phyloP scores from a whole-genome alignment of 2,113 vertebrate genomes.

The Herpetotheres cachinnans region DNA sequence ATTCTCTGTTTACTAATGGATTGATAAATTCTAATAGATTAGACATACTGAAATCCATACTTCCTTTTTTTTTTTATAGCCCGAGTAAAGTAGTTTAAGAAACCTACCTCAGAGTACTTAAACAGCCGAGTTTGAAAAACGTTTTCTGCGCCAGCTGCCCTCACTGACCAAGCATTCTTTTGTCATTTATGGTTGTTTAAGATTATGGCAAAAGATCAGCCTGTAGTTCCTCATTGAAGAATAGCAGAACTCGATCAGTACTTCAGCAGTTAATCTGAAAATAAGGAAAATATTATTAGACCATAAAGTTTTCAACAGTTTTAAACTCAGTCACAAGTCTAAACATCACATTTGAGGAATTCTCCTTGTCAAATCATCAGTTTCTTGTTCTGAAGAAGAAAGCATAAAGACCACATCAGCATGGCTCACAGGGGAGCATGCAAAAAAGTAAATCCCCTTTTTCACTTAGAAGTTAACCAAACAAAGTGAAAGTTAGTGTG shows the following conservation, averaged over 20 bases:
- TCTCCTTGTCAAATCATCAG: background rate
- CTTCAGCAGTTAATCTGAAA: conserved; percentile 86
- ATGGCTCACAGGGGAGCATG: background rate
- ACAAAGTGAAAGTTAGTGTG: background rate
- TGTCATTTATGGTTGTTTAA: conserved; percentile 99
- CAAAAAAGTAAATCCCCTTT: background rate
- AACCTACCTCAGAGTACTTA: conserved; percentile 92
- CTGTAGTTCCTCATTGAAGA: conserved; percentile 99
- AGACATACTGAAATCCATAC: background rate
- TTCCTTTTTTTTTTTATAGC: background rate
- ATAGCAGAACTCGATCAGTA: conserved; percentile 96
- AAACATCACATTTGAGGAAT: background rate
- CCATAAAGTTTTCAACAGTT: background rate
- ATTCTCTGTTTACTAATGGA: background rate
- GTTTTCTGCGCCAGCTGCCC: conserved; percentile 88
- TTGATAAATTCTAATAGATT: background rate
- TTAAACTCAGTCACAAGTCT: background rate
- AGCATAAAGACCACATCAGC: background rate
- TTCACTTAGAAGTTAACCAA: background rate
- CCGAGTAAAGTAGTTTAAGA: background rate
- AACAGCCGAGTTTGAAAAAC: conserved; percentile 88
- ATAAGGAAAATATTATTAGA: conserved; percentile 44
- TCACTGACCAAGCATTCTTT: conserved; percentile 86
- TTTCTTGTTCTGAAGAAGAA: background rate
- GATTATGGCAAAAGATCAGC: conserved; percentile 99